Evolutionary conservation across 2,113 vertebrate genomes (phyloP), one percentile per base, ranked within the genome.

Genomic region (Sebastes fasciatus): DNA sequence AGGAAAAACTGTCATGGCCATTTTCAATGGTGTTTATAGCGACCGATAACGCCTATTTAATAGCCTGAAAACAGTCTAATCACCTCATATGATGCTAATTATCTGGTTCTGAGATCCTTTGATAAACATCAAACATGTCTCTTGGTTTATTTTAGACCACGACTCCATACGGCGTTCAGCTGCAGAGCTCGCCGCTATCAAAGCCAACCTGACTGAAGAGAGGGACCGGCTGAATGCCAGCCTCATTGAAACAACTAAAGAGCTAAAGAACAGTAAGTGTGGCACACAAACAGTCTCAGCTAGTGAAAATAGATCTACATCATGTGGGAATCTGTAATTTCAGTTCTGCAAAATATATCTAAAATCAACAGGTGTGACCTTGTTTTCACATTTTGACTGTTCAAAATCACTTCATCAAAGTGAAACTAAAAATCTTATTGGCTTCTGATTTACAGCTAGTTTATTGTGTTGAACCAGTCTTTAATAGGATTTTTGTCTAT

Each of bases 141-240:
- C 43, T 26, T 48, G 45, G 14, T 61, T 12, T 51, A 3, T 69
- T 69, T 67, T 45, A 69, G 54, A 60, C 54, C 3, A 3, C 16
- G 7, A 43, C 10, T 23, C 19, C 4, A 16, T 48, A 12, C n/a
- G 10, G 1, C n/a, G n/a, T 23, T 74, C 60, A 16, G 49, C 19
- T 55, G 54, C 54, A 4, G 49, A 51, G 49, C 5, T 51, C 49
- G 16, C 14, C 14, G 9, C 46, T 12, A 3, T 48, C 46, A 48
- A 16, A 16, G 49, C 49, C 49, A 14, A 16, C 0, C 1, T 80
- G 64, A 62, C 49, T 42, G 23, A 70, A 45, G 82, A 89, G 49
- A 77, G 58, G 71, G 51, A 82, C 48, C 64, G 57, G 23, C 80
- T 90, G 40, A n/a, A 65, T 14, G 4, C 5, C 21, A 82, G 12